phyloP scores from a whole-genome alignment of 2,797 vertebrate genomes.

The Dipus sagitta region DNA sequence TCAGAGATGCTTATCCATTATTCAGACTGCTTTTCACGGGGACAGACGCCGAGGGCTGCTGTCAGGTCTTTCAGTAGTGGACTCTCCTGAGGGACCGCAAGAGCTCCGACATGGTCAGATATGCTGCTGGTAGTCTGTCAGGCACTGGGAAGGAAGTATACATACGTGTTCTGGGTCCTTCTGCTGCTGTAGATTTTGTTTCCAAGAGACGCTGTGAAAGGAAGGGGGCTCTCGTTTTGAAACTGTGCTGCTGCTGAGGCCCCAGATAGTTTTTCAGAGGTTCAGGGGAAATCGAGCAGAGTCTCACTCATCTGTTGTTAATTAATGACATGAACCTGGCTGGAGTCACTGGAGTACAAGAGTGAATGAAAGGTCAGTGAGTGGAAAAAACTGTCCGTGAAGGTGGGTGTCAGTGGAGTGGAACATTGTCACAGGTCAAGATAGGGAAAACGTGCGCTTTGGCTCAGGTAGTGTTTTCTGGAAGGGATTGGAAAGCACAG shows the following conservation, averaged over 20 bases:
- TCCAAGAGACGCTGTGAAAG: slow-evolving; percentile 14
- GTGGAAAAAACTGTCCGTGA: slow-evolving; percentile 73
- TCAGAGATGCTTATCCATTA: neutral
- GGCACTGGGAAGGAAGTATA: neutral
- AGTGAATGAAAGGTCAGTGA: slow-evolving; percentile 77
- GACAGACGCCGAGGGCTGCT: neutral
- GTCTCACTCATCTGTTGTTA: slow-evolving; percentile 71
- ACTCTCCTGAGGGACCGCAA: neutral
- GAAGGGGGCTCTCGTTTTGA: slow-evolving; percentile 58
- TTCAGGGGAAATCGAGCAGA: slow-evolving; percentile 50
- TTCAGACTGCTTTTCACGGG: neutral
- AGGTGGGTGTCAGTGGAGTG: slow-evolving; percentile 65
- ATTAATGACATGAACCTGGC: slow-evolving; percentile 70
- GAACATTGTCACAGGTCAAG: slow-evolving; percentile 64
- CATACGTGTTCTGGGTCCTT: neutral
- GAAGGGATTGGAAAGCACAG: slow-evolving; percentile 9
- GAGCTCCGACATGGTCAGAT: neutral
- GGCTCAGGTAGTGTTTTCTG: slow-evolving; percentile 56
- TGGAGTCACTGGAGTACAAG: slow-evolving; percentile 58
- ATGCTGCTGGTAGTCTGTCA: neutral
- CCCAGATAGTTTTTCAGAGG: slow-evolving; percentile 40
- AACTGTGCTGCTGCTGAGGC: slow-evolving; percentile 45
- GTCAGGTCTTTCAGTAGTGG: neutral
- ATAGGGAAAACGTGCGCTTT: slow-evolving; percentile 49
- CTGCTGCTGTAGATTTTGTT: neutral